phyloP scores from a whole-genome alignment of 2,113 vertebrate species.

The Lepus timidus region DNA sequence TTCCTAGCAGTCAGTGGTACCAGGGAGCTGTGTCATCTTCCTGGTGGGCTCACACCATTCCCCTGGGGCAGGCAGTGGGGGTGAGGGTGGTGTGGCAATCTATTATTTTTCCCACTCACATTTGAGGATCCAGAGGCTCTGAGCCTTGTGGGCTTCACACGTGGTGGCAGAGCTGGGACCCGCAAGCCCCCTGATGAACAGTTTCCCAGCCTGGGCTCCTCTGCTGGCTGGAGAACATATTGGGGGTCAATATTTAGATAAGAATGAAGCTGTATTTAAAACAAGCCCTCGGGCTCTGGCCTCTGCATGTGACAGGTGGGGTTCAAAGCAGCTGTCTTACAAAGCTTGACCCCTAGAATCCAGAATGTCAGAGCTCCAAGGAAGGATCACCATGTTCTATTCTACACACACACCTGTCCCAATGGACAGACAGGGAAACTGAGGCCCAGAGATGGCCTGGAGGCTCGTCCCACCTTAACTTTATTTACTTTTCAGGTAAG shows the following conservation, averaged over 20 bases:
- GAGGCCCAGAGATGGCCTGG: neutral
- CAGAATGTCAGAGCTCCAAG: neutral
- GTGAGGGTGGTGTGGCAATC: too few species aligned
- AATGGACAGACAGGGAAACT: neutral
- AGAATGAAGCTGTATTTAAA: neutral
- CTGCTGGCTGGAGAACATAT: neutral
- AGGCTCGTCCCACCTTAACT: neutral
- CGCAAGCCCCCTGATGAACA: neutral
- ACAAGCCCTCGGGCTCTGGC: neutral
- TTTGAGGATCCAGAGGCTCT: neutral
- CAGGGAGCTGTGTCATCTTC: neutral
- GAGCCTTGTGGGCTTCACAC: rapidly evolving
- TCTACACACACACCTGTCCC: neutral
- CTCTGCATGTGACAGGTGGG: neutral
- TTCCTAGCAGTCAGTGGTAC: neutral
- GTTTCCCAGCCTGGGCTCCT: neutral
- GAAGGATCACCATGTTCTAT: neutral
- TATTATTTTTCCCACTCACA: neutral
- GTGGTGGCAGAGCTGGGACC: neutral
- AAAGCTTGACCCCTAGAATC: slow-evolving; percentile 5
- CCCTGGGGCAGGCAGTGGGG: neutral
- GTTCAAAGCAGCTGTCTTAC: neutral
- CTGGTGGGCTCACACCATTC: neutral
- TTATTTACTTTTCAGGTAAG: neutral
- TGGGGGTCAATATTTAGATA: neutral